Evolutionary conservation across 2,888 invertebrate species (phyloP).

Genomic region (Conops quadrifasciatus): DNA sequence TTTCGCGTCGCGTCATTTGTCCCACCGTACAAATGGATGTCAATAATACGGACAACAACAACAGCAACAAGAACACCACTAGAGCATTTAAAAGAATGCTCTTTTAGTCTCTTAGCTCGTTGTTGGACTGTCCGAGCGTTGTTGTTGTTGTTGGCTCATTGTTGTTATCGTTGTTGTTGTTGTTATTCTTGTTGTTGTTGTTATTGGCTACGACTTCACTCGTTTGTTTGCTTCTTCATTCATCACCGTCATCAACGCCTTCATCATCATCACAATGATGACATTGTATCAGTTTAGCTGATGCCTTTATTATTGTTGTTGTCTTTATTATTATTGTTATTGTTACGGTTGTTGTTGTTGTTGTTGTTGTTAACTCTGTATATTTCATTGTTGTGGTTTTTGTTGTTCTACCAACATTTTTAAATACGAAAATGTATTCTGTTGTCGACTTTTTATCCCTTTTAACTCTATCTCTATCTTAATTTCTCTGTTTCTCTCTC

Average conservation of each 20-base stretch:
- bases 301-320: neutral
- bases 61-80: neutral
- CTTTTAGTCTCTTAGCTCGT: too few species aligned
- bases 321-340: neutral
- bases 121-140: neutral
- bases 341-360: neutral
- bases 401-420: too few species aligned
- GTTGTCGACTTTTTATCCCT: too few species aligned
- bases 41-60: slow-evolving; percentile 10
- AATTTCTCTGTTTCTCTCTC: too few species aligned
- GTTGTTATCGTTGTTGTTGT: neutral
- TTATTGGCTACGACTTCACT: neutral
- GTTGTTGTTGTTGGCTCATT: neutral
- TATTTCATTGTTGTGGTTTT: neutral
- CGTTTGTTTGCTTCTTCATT: neutral
- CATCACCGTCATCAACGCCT: slow-evolving; percentile 12
- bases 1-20: neutral
- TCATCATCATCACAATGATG: slow-evolving; percentile 16
- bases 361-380: neutral
- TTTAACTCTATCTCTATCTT: too few species aligned
- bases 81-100: neutral
- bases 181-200: slow-evolving; percentile 4
- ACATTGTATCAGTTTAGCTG: slow-evolving; percentile 21
- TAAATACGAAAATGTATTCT: too few species aligned
- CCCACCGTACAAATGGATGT: slow-evolving; percentile 5